Base-by-base conservation (phyloP, 2,113 vertebrate genomes). In the Siniperca knerii region DNA sequence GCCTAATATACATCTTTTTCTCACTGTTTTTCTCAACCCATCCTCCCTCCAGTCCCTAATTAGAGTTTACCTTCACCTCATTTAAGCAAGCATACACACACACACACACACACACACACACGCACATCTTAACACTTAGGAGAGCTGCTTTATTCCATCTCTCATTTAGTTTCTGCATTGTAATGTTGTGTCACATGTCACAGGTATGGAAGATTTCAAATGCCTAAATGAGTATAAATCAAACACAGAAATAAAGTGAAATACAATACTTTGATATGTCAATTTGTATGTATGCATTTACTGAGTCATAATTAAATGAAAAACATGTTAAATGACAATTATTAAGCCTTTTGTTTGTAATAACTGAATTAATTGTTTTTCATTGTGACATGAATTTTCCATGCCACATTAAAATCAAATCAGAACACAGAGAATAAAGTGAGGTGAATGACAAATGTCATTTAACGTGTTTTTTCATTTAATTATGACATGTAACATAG, bases 41-140 rank as follows among this genome's bases (percentile, higher is more conserved):
- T 68, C 71, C 37, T 61, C 58, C 55, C 29, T 44, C 60, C 62
- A 25, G 8, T 44, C 16, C 13, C 71, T 75, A 75, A 82, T 85
- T 80, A 83, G 57, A 67, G 52, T 10, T 52, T 60, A 42, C 3
- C 55, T 35, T 37, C 55, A 25, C 20, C 25, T 77, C 15, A 73
- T 61, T 86, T 69, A 61, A 35, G 13, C 33, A 2, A 21, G 58
- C 4, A 23, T 6, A 67, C 11, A 37, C 25, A 65, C 57, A 6
- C 23, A 62, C 55, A 42, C 55, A 25, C 48, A 44, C 23, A 40
- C 44, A 25, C 55, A 48, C 61, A 37, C 61, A 35, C 16, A 46
- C 6, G 9, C 6, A 65, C 20, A 64, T 3, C 3, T 10, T 64
- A 64, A 66, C 35, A 29, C 25, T 35, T 33, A 23, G 73, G 20